phyloP scores from a whole-genome alignment of 2,113 vertebrate species.

The Notarius quadriscutis region DNA sequence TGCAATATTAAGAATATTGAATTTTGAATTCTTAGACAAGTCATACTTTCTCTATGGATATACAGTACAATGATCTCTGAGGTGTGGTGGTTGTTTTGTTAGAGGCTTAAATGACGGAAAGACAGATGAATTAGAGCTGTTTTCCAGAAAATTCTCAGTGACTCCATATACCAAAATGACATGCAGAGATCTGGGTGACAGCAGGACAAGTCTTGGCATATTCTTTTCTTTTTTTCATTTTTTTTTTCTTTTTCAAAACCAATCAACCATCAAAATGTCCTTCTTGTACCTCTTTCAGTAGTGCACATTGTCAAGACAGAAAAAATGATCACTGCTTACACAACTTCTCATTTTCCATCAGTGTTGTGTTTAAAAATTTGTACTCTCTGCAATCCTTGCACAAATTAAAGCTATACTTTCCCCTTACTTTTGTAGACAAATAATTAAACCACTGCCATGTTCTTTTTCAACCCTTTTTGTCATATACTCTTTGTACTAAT shows the following conservation, averaged over 20 bases:
- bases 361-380: background rate
- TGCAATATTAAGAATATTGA: background rate
- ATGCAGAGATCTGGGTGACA: background rate
- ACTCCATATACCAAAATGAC: background rate
- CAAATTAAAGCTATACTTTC: background rate
- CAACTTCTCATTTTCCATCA: background rate
- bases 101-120: background rate
- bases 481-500: background rate
- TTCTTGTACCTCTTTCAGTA: background rate
- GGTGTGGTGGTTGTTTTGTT: background rate
- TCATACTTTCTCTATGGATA: background rate
- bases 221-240: background rate
- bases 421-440: background rate
- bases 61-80: background rate
- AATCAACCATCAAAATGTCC: conserved; percentile 1
- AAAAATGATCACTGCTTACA: background rate
- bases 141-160: conserved; percentile 5
- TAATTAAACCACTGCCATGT: background rate
- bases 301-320: background rate
- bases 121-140: background rate
- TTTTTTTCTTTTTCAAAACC: background rate
- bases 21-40: background rate
- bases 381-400: background rate
- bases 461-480: background rate
- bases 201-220: background rate